Evolutionary conservation across 2,888 invertebrate species (phyloP).

Genomic region (Eupithecia subumbrata): DNA sequence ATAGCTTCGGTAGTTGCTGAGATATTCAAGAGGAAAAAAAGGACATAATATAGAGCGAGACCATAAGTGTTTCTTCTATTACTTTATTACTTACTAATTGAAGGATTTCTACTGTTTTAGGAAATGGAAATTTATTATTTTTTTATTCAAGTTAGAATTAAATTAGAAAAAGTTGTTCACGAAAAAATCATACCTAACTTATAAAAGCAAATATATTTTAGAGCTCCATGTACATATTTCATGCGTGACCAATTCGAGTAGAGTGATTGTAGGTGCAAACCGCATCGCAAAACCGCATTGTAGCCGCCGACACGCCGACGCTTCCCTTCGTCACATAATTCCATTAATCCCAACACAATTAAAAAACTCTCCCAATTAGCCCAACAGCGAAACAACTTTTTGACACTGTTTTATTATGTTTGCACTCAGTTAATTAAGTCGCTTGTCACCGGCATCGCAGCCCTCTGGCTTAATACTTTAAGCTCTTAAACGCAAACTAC

Average conservation of each 20-base stretch:
- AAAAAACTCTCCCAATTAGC: constrained; percentile 38
- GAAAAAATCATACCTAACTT: not conserved
- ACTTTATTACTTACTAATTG: no score
- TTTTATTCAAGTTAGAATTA: not conserved
- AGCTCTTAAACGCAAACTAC: constrained; percentile 74
- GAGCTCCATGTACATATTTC: not conserved
- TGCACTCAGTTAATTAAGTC: constrained; percentile 72
- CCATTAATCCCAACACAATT: constrained; percentile 40
- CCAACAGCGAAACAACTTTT: constrained; percentile 52
- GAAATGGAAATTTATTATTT: not conserved
- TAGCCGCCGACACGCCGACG: constrained; percentile 7
- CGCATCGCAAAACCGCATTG: not conserved
- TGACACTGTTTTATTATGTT: constrained; percentile 61
- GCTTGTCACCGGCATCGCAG: constrained; percentile 71
- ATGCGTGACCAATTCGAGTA: not conserved
- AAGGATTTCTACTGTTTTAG: no score
- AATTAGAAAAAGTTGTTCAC: not conserved
- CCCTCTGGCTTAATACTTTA: constrained; percentile 69
- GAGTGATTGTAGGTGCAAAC: not conserved
- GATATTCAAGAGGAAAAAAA: no score
- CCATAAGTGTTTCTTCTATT: no score
- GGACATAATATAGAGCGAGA: no score
- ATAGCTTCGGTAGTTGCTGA: no score
- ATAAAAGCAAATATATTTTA: not conserved
- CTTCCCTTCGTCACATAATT: constrained; percentile 32